Conservation (phyloP, 2,113 vertebrate species). For the Ailurus styani region DNA sequence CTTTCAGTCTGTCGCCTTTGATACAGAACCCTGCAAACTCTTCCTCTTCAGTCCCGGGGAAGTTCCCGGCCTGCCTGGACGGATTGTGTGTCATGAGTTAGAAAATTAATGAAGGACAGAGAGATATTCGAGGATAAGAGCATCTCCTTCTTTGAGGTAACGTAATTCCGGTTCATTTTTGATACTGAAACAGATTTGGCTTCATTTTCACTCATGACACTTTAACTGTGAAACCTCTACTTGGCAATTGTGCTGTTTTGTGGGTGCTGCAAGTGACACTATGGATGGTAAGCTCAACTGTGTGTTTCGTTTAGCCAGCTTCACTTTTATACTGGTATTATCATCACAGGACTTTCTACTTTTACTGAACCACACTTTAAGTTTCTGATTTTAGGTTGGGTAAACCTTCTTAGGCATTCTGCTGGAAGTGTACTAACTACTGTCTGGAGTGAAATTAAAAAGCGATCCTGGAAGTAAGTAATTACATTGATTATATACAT, state of each 20-base stretch:
- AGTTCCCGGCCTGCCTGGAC: not conserved
- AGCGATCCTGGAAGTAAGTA: not conserved
- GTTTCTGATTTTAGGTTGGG: not conserved
- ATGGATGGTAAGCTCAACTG: not conserved
- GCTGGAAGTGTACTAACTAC: not conserved
- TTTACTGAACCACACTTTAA: not conserved
- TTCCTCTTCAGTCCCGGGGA: not conserved
- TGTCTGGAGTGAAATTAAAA: not conserved
- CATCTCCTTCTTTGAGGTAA: not conserved
- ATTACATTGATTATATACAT: not conserved
- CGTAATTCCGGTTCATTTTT: not conserved
- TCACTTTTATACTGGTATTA: not conserved
- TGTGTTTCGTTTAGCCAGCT: not conserved
- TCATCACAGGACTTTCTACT: not conserved
- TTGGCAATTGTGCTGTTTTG: not conserved
- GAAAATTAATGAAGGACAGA: conserved; percentile 1
- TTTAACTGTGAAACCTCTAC: not conserved
- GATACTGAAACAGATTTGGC: not conserved
- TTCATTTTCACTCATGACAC: not conserved
- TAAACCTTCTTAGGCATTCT: not conserved
- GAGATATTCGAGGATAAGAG: not conserved
- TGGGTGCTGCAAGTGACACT: not conserved
- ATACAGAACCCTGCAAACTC: not conserved
- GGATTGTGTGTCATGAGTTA: not conserved
- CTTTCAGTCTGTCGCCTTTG: not conserved